Evolutionary conservation across 2,797 vertebrate genomes (phyloP), one percentile per base, ranked within the genome.

Genomic region (Pangasius macronema): DNA sequence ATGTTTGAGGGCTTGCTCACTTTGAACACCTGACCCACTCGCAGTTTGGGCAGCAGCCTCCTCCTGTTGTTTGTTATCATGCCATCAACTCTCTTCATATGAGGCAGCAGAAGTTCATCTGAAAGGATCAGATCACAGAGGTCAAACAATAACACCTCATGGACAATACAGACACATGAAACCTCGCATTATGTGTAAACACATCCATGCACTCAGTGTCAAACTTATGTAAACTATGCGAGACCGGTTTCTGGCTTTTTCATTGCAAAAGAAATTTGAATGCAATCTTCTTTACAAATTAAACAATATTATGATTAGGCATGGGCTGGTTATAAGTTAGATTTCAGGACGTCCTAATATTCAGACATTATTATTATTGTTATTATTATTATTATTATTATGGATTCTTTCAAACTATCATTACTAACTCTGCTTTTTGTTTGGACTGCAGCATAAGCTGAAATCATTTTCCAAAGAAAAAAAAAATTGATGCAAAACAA

Each of bases 31-130:
- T 97, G 97, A 87, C 97, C 97, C 92, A 99, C 94, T 90, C 95
- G 96, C 81, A 99, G 95, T 93, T 99, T 99, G 89, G 97, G 95
- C 90, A 99, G 97, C 91, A 99, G 95, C 86, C 96, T 96, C 92
- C 97, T 97, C 90, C 96, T 96, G 92, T 97, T 99, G 92, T 99
- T 98, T 76, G 96, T 97, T 91, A 99, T 95, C 97, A 99, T 97
- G 20, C 97, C 96, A 87, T 99, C 98, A 86, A 99, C 97, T 93
- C 96, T 97, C 93, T 96, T 98, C 98, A 99, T 97, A 88, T 99
- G 97, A 87, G 98, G 97, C 94, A 99, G 94, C 94, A 98, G 96
- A 13, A 99, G 92, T 88, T 98, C 97, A 95, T 99, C 98, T 99
- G 92, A 92, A 95, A 51, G 14, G 59, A 79, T 30, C 46, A 90